These are phyloP conservation scores for Sinelater perroti DNA, from an alignment of 2,888 invertebrate species.

Conservation along the genomic window DNA sequence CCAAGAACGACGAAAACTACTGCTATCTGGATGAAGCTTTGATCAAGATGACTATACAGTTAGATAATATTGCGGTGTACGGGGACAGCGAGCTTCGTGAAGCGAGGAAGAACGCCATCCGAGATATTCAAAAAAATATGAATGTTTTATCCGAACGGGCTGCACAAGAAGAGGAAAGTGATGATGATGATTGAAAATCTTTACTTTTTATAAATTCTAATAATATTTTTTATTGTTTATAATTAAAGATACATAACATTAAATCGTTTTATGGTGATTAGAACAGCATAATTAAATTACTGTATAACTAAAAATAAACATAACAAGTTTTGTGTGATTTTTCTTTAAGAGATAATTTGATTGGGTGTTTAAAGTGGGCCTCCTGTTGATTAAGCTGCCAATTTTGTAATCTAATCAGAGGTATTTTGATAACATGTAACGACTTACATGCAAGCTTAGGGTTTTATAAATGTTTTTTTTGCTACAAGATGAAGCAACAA, in stretches of 20 bases:
- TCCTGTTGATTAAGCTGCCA: no score
- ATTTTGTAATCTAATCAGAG: no score
- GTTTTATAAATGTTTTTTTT: no score
- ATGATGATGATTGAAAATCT: background rate
- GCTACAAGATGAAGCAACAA: no score
- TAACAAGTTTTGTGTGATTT: no score
- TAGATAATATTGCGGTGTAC: conserved; percentile 20
- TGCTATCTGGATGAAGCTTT: conserved; percentile 31
- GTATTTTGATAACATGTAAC: background rate
- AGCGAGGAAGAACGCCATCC: conserved; percentile 22
- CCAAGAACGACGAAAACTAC: conserved; percentile 28
- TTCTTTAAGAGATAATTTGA: no score
- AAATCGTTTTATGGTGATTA: no score
- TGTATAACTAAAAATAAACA: no score
- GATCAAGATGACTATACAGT: conserved; percentile 27
- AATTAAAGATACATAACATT: no score
- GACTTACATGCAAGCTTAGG: background rate
- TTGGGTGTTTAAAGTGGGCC: no score
- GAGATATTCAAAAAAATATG: conserved; percentile 22
- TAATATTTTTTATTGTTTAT: no score
- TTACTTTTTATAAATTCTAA: background rate
- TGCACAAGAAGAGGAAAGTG: background rate
- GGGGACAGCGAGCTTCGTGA: conserved; percentile 4
- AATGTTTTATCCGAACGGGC: conserved; percentile 6
- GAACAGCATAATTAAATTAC: no score